Evolutionary conservation across 1,140 invertebrate species (phyloP).

Genomic region (Subanguina moxae): DNA sequence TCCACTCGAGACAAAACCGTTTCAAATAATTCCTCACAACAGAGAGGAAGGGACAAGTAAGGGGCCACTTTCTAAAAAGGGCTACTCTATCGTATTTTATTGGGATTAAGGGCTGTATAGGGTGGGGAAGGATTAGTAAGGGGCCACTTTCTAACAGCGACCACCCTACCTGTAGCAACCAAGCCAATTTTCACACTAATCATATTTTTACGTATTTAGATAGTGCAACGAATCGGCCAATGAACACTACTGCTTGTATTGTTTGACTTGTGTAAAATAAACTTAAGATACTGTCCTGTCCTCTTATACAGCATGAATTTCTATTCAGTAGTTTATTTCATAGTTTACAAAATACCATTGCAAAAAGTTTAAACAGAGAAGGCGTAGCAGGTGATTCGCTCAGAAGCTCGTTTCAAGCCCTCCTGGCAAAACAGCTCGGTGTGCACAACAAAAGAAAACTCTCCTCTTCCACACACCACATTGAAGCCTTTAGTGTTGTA

Average conservation of each 20-base stretch:
- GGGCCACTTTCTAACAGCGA: too few species aligned
- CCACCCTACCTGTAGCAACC: too few species aligned
- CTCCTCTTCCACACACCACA: slow-evolving; percentile 22
- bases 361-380: slow-evolving; percentile 7
- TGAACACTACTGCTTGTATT: neutral
- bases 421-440: slow-evolving; percentile 24
- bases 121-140: too few species aligned
- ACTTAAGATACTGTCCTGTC: too few species aligned
- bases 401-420: neutral
- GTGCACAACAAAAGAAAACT: slow-evolving; percentile 33
- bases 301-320: neutral
- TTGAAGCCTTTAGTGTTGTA: neutral
- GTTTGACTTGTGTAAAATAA: neutral
- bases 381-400: slow-evolving; percentile 15
- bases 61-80: too few species aligned
- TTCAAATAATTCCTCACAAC: too few species aligned
- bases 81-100: too few species aligned
- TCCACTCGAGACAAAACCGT: too few species aligned
- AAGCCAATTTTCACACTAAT: too few species aligned
- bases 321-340: neutral
- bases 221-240: slow-evolving; percentile 19
- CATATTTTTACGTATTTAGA: neutral
- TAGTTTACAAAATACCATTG: neutral
- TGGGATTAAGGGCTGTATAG: too few species aligned
- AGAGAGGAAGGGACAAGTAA: too few species aligned